Base-by-base conservation (phyloP, 2,888 invertebrate genomes). In the Spilosoma lubricipeda region DNA sequence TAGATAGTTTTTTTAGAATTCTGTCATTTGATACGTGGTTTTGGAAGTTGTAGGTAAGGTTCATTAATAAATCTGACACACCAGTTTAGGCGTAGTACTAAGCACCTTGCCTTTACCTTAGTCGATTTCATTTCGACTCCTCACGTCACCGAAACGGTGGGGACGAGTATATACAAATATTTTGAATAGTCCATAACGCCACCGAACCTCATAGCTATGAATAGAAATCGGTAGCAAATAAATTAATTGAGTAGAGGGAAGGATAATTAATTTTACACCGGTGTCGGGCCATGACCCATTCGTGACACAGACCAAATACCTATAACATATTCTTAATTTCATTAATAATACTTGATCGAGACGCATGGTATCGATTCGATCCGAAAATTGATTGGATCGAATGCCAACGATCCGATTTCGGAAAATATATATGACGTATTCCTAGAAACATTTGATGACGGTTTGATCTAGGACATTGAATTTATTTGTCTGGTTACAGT, bases 261-360 rank as follows among this genome's bases (percentile, higher is more conserved):
- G 33, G 20, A 23, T 66, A 36, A 66, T 66, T 66, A 20, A 66
- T 36, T 66, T 66, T 39, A 63, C 59, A 63, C 59, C 59, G 59
- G 59, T 30, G 59, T 15, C 30, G 27, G 15, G 59, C 30, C 15
- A 30, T 63, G 30, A 63, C 59, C 59, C 30, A 63, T 13, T 63
- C 59, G 59, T 63, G 27, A 15, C 59, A 63, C 7, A 15, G 27
- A 63, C 7, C 15, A 30, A 27, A 3, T 63, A 30, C 15, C 30
- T 63, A 30, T 30, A 63, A 15, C 18, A 30, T 63, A 63, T 1
- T 30, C 27, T 63, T 30, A 27, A 27, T 27, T 63, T 15, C 13
- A 30, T 63, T 63, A 30, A 30, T 63, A 27, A 30, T 27, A 15
- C 13, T 27, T 27, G 27, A 3, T n/a, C 2, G n/a, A 59, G 15